Evolutionary conservation across 2,888 invertebrate species (phyloP), one percentile per base, ranked within the genome.

Genomic region (Panzeria rudis): DNA sequence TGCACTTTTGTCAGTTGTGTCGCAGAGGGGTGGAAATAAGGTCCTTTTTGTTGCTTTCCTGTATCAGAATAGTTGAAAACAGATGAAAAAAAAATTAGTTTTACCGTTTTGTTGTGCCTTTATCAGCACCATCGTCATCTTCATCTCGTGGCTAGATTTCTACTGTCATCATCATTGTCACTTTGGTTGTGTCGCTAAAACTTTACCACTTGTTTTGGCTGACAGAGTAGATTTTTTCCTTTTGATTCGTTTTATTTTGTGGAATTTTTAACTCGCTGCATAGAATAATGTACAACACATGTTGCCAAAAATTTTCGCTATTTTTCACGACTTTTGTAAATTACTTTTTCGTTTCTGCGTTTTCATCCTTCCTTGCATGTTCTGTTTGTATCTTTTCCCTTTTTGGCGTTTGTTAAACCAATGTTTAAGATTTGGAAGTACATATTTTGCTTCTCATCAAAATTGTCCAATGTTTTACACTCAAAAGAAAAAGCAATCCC

Each of bases 271-370:
- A 76, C 56, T 64, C 32, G 7, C 5, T 25, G 62, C 47, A 76
- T 38, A 81, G 78, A 81, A 78, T 75, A 64, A 59, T 47, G 80
- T 59, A 71, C 73, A 75, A 71, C 82, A 85, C 69, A 85, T 82
- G 85, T 64, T 85, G 85, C 85, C 82, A 85, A 82, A 80, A 68
- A 77, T 77, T 77, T 66, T 72, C 66, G 66, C 66, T 72, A 80
- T 77, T 84, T 80, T 41, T 56, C 84, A 80, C 84, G 73, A 78
- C 77, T 56, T 56, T 73, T 81, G 76, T 73, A 76, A 81, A 82
- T 78, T 56, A 75, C 62, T 78, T 75, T 78, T 61, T 52, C 23
- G 66, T 68, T 23, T 23, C 1, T 17, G 29, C 25, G 29, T 9
- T 52, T 54, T 47, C 20, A 20, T 50, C 9, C 50, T 9, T 54